Conservation (phyloP, 2,113 vertebrate species). For the Oryzias curvinotus region DNA sequence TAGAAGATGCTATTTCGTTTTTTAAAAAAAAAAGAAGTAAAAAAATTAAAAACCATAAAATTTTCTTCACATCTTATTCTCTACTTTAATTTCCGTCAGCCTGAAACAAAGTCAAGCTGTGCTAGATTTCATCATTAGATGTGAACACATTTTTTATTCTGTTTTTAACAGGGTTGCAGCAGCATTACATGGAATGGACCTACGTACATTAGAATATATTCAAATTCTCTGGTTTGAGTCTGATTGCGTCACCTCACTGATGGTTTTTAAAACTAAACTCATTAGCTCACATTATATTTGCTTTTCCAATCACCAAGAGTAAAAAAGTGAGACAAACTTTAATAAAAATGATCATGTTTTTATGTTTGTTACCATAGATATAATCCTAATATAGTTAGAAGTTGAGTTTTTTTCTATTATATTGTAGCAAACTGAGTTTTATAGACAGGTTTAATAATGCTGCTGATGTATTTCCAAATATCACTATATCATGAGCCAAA, state of each 20-base stretch:
- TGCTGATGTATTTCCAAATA: no score
- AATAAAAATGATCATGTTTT: no score
- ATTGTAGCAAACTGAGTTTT: no score
- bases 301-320: conserved; percentile 23
- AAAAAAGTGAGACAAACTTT: conserved; percentile 26
- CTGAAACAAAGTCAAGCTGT: not conserved
- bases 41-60: conserved; percentile 28
- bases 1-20: conserved; percentile 43
- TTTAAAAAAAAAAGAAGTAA: not conserved
- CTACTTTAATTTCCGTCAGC: not conserved
- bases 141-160: conserved; percentile 23
- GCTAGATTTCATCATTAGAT: not conserved
- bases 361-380: no score
- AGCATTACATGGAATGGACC: conserved; percentile 20
- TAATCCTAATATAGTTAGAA: no score
- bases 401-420: no score
- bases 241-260: conserved; percentile 36
- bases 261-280: not conserved
- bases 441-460: no score
- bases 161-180: conserved; percentile 16
- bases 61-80: conserved; percentile 25
- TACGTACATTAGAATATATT: not conserved
- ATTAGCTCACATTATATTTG: conserved; percentile 1
- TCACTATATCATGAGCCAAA: no score
- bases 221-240: conserved; percentile 13